Evolutionary conservation across 2,888 invertebrate genomes (phyloP).

Genomic region (Hypercompe scribonia): DNA sequence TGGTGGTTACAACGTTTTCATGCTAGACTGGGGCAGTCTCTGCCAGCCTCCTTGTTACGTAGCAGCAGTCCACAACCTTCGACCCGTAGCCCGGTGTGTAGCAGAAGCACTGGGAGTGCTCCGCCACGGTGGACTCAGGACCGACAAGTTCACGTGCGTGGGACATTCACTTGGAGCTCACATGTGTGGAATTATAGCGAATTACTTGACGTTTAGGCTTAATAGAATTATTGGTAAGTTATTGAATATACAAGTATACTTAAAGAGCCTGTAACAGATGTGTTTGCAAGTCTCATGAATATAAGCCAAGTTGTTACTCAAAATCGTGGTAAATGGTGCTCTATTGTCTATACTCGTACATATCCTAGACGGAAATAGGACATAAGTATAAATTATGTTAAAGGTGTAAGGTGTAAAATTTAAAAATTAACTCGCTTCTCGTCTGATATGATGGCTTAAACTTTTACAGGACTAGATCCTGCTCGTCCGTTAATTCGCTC

Average conservation of each 20-base stretch:
- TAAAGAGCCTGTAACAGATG: background rate
- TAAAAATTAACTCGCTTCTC: background rate
- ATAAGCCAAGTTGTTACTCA: background rate
- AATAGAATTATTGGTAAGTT: slow-evolving; percentile 90
- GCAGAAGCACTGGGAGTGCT: slow-evolving; percentile 88
- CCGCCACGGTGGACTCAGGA: slow-evolving; percentile 88
- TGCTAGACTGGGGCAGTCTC: slow-evolving; percentile 92
- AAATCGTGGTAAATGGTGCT: background rate
- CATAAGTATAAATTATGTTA: background rate
- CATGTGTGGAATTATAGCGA: slow-evolving; percentile 91
- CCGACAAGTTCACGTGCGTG: slow-evolving; percentile 90
- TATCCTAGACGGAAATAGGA: background rate
- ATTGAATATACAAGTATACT: background rate
- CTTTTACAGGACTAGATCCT: slow-evolving; percentile 88
- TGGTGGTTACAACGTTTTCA: slow-evolving; percentile 91
- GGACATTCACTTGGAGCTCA: slow-evolving; percentile 93
- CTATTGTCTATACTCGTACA: background rate
- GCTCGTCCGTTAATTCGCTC: slow-evolving; percentile 90
- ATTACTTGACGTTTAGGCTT: slow-evolving; percentile 90
- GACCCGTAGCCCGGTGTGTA: slow-evolving; percentile 90
- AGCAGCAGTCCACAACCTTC: slow-evolving; percentile 91
- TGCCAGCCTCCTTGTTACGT: slow-evolving; percentile 90
- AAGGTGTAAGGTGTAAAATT: fast-evolving
- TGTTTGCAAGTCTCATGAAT: background rate
- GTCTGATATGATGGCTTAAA: background rate